Conservation (phyloP, 2,113 vertebrate species). For the Ceyx cyanopectus region DNA sequence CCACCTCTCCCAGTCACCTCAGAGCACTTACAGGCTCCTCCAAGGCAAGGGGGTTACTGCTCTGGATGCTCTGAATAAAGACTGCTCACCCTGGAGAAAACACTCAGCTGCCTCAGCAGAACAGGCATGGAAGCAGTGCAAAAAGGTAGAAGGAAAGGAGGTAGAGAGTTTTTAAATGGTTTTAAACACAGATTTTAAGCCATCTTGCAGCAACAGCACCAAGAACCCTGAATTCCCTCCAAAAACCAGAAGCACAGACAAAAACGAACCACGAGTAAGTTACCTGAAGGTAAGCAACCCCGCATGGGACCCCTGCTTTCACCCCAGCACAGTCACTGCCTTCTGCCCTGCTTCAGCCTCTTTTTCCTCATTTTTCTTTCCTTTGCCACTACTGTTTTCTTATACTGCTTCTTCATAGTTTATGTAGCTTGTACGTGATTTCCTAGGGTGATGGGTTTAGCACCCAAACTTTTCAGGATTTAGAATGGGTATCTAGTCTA, state of each 20-base stretch:
- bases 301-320: not conserved
- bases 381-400: not conserved
- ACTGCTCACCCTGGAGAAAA: not conserved
- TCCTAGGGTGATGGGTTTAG: not conserved
- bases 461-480: not conserved
- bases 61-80: not conserved
- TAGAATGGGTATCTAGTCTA: not conserved
- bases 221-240: not conserved
- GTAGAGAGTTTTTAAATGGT: not conserved
- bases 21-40: not conserved
- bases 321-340: fast-evolving
- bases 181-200: not conserved
- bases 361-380: not conserved
- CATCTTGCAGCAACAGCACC: not conserved
- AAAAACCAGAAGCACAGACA: not conserved
- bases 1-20: not conserved
- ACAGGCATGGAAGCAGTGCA: not conserved
- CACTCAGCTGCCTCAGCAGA: not conserved
- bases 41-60: not conserved
- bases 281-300: not conserved
- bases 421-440: not conserved
- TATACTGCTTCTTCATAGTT: not conserved
- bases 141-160: not conserved
- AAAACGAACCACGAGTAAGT: fast-evolving
- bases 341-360: not conserved